Conservation (phyloP, 1,140 invertebrate genomes). For the Calephelis virginiensis region DNA sequence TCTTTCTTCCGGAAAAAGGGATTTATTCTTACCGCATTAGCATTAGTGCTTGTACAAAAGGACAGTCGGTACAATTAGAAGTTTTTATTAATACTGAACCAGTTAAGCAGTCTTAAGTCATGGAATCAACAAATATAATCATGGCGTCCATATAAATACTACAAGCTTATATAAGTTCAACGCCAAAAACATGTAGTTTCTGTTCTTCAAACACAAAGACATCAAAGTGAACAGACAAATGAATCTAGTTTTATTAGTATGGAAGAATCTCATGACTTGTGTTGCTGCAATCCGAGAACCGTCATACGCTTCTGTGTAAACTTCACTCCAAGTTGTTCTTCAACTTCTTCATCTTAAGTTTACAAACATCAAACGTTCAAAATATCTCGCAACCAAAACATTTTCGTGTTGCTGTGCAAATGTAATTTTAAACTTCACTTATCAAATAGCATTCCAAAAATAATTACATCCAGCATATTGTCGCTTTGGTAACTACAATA, state of each 20-base stretch:
- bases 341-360: constrained; percentile 23
- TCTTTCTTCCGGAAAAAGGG: too few species aligned
- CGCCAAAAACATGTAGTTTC: not conserved
- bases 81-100: too few species aligned
- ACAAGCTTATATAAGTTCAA: not conserved
- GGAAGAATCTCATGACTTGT: constrained; percentile 13
- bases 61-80: too few species aligned
- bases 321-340: not conserved
- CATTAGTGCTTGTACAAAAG: too few species aligned
- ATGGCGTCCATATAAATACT: not conserved
- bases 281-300: not conserved
- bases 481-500: too few species aligned
- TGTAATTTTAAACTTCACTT: not conserved
- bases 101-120: too few species aligned
- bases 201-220: not conserved
- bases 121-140: not conserved
- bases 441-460: too few species aligned
- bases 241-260: constrained; percentile 15
- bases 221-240: constrained; percentile 1
- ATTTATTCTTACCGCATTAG: too few species aligned
- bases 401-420: not conserved
- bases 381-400: not conserved
- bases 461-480: too few species aligned
- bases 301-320: constrained; percentile 15
- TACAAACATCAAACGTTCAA: constrained; percentile 26